Conservation (phyloP, 1,140 invertebrate genomes). For the Melitaea cinxia region DNA sequence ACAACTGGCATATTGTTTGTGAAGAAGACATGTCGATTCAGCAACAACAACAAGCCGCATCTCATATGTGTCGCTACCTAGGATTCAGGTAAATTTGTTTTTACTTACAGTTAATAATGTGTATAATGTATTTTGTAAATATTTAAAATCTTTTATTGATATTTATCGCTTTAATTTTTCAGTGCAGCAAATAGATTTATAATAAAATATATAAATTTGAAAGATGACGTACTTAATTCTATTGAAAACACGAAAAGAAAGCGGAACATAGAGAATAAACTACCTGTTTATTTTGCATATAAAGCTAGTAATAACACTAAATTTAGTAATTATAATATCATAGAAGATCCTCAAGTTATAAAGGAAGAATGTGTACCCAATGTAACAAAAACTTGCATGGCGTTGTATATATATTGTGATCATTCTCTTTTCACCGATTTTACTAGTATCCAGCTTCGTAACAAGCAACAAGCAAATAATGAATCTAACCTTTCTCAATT, state of each 20-base stretch:
- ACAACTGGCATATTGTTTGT: slow-evolving; percentile 85
- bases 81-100: slow-evolving; percentile 81
- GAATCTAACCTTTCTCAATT: too few species aligned
- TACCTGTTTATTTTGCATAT: slow-evolving; percentile 58
- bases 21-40: slow-evolving; percentile 68
- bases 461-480: slow-evolving; percentile 29
- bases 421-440: slow-evolving; percentile 58
- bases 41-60: slow-evolving; percentile 66
- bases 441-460: slow-evolving; percentile 37
- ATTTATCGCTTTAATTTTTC: slow-evolving; percentile 14
- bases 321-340: slow-evolving; percentile 44
- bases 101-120: not conserved
- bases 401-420: slow-evolving; percentile 68
- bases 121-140: not conserved
- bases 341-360: slow-evolving; percentile 59
- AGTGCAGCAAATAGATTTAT: slow-evolving; percentile 66
- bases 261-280: slow-evolving; percentile 42
- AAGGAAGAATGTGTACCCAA: slow-evolving; percentile 71
- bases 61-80: slow-evolving; percentile 83
- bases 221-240: slow-evolving; percentile 43
- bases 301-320: slow-evolving; percentile 37
- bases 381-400: slow-evolving; percentile 70
- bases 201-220: slow-evolving; percentile 68
- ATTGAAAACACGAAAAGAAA: slow-evolving; percentile 44
- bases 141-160: not conserved